Base-by-base conservation (phyloP, 53 echinoderm and acorn worm genomes). In the Patiria pectinifera region DNA sequence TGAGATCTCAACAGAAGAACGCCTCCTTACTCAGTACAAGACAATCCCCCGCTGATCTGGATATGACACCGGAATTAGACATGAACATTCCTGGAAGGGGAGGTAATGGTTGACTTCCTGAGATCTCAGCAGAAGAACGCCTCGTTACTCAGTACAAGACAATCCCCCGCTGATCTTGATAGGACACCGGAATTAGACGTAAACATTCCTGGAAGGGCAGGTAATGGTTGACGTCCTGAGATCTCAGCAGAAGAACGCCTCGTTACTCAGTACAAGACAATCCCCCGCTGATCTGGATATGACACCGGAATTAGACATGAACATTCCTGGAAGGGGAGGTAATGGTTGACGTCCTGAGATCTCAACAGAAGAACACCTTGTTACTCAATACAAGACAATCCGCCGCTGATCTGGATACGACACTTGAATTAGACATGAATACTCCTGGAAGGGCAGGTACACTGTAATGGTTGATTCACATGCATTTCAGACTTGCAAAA, bases 61-160 rank as follows among this genome's bases (percentile, higher is more conserved):
- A 89, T 53, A 62, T 89, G 78, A 89, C 89, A 14, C 89, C 89
- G 12, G 89, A 88, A 48, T n/a, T 77, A 21, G 89, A 88, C 62
- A 18, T 58, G 19, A 89, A 79, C 62, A 25, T 87, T 6, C 49
- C 21, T 35, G 77, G 87, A 23, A 72, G 74, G n/a, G 82, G 82
- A 11, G 48, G 60, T 22, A 83, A 83, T 60, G 83, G 83, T 58
- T 61, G 77, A 76, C 53, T 69, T 69, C 69, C 21, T 69, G 0
- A 69, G 21, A 18, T 69, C 53, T 53, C 53, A 53, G 2, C 99
- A 99, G 82, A 46, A 93, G 77, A 85, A 49, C 59, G 13, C 46
- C 35, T 23, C 78, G 1, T n/a, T 82, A 60, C 78, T 60, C 58
- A 43, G 75, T 44, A 70, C 81, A 47, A 60, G 62, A 35, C 45